Evolutionary conservation across 2,888 invertebrate species (phyloP), one percentile per base, ranked within the genome.

Genomic region (Dorcus hopei): DNA sequence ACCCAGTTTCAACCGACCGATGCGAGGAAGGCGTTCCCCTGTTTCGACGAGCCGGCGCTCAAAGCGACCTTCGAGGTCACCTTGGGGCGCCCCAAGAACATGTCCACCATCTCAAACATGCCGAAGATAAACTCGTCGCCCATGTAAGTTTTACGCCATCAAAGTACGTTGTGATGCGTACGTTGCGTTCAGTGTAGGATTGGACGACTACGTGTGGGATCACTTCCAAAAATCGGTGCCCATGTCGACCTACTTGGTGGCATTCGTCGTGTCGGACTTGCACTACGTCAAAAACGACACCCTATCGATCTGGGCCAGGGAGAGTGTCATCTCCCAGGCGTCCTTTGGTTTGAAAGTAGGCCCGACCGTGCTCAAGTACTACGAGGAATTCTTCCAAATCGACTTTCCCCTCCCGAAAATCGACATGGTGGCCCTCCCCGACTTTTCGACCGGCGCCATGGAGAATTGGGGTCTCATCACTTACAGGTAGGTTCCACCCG

Each of bases 371-470:
- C 76, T 96, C 0, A 81, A 81, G 41, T 88, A 86, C 66, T 83
- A 89, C 52, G 89, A 90, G 67, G 80, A 85, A 0, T 91, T 87
- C 66, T 93, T 95, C 72, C 84, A 86, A 65, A 87, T 91, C 40
- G 80, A 85, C 19, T 95, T 91, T 72, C 90, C 91, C 0, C 71
- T 95, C 52, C 86, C 89, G 0, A 95, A 95, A 79, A 86, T 91
- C 61, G 95, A 96, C 73, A 91, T 95, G 92, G 88, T 93, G n/a
- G 95, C 94, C 0, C 79, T 96, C 58, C 95, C 95, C 0, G 95
- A 95, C 75, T 95, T 95, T 73, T 85, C 88, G 53, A 90, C 91
- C 2, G 93, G 91, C 0, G 95, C 94, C 1, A 95, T 95, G 94
- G 95, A 92, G 74, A 92, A 92, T 73, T 92, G 91, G 91, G 92